Evolutionary conservation across 2,113 vertebrate species (phyloP), one percentile per base, ranked within the genome.

Genomic region (Astur gentilis): DNA sequence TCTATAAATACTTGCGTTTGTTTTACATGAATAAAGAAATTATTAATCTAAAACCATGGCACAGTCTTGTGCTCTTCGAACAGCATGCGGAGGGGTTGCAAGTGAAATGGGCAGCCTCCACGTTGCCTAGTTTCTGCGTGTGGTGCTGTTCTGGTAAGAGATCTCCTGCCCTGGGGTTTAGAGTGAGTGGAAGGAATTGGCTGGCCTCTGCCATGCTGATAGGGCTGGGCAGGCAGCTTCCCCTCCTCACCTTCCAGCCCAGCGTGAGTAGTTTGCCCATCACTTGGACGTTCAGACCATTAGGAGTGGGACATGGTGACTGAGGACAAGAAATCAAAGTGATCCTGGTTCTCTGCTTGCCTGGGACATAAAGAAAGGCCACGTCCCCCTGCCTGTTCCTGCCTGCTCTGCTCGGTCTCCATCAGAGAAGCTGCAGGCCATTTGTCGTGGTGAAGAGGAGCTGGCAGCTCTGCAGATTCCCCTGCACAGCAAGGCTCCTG

Each of bases 11-110:
- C 97, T 97, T 98, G 97, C 78, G 2, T 98, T 98, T 98, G 97
- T 97, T 98, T 98, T 98, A 98, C 97, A 98, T 97, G 86, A 98
- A 98, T 98, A 98, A 98, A 98, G 87, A 97, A 97, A 89, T 98
- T 97, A 98, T 98, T 97, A 97, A 96, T 93, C 57, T 91, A 97
- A 96, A 90, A 42, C 72, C n/a, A 31, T 36, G 76, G 79, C 65
- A 12, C 23, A 2, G 81, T 49, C 92, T 89, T 32, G 66, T 69
- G 79, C 57, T 72, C 20, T 54, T 60, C 61, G 21, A 8, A 19
- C 23, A 19, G 60, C 1, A 0, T 2, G 38, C 7, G 9, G 27
- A 20, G 40, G 26, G n/a, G 20, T 10, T 6, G 26, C 17, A 2
- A 6, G 75, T 3, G 44, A 29, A 11, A 10, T 4, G 52, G 14